Evolutionary conservation across 2,797 vertebrate genomes (phyloP), one percentile per base, ranked within the genome.

Genomic region (Pagetopsis macropterus): DNA sequence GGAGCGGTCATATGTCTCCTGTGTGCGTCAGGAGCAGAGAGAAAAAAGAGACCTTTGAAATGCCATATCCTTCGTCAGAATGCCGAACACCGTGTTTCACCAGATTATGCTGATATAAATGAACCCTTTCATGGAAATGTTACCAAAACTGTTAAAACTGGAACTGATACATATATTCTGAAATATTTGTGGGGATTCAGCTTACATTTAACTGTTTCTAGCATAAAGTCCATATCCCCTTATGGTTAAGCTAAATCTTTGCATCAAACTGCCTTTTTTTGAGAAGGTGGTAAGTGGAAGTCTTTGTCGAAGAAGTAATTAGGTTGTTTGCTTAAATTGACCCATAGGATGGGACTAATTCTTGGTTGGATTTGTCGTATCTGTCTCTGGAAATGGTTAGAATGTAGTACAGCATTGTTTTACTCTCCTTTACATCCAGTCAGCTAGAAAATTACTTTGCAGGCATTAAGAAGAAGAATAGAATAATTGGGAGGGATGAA

Each of bases 1-100:
- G 60, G 46, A n/a, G 17, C 7, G 73, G 79, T 87, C 56, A 15
- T 66, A 54, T 88, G 78, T 82, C 78, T 57, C 59, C 79, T 55
- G 57, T 52, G 70, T 74, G 70, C 51, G 23, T 68, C 70, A 68
- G 37, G 3, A 58, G 58, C 54, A 17, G 44, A 41, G 65, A 48
- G 45, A 67, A 54, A 37, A 45, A 59, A 17, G 31, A 68, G 56
- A 68, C 17, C 17, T 65, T 50, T 67, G 27, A 78, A 72, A 79
- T 70, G 59, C 33, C 52, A 65, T 56, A 56, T 73, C 65, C 40
- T 62, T 56, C 69, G 45, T 76, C 65, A 52, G 66, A 76, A 46
- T 21, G 57, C 60, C 58, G 63, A 78, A 33, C 52, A 33, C 46
- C 45, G 43, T 21, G 46, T 75, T 79, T 82, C 50, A 56, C 51